Base-by-base conservation (phyloP, 2,888 invertebrate genomes). In the Drosophila yooni region DNA sequence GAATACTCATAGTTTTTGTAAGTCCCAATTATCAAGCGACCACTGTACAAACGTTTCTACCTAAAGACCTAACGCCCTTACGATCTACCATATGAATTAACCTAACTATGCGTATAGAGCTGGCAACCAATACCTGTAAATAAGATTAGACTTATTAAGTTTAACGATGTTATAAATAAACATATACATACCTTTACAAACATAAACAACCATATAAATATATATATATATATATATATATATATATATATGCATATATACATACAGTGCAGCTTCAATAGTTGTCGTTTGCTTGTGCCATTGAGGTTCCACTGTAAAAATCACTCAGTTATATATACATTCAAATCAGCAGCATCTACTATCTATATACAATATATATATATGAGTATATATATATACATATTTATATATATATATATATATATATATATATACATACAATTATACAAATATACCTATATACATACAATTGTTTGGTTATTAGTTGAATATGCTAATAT, bases 81-180 rank as follows among this genome's bases (percentile, higher is more conserved):
- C 43, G 65, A 64, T 53, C 36, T 54, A 79, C 48, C 53, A 61
- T 66, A 62, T 33, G n/a, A 77, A 72, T 60, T 69, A 82, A 74
- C 69, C 76, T 60, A 81, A 70, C 68, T 76, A 68, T 70, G 67
- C 72, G 58, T 56, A 79, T 59, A 74, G 63, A 71, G 77, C 76
- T 89, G 74, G 72, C 73, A 74, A 76, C 72, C 79, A 82, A 78
- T 76, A 88, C 81, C 86, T 91, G 91, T 91, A 90, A 81, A 88
- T 88, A 90, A 65, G 63, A 84, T 84, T 83, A 89, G 80, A 76
- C 63, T 80, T 75, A 88, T 83, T 85, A 85, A 87, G 81, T 90
- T 84, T 89, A 87, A 79, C 73, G 65, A 81, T 86, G 67, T 71
- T 59, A 58, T 50, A 52, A 38, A 38, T 61, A 70, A 51, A 54